Conservation (phyloP, 2,888 invertebrate genomes). For the Aspidiotus destructor region DNA sequence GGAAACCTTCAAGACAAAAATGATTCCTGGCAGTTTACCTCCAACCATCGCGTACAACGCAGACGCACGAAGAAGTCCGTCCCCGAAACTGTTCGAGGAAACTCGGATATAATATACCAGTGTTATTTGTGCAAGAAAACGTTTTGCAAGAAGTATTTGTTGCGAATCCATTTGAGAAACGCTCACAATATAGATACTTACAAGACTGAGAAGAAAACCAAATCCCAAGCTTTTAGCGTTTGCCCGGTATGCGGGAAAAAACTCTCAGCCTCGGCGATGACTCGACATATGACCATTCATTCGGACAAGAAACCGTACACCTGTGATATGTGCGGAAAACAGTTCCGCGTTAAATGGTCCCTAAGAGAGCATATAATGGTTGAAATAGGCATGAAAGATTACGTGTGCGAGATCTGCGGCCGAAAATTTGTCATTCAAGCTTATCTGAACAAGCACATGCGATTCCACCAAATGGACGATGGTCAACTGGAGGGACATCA, state of each 20-base stretch:
- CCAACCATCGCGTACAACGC: conserved; percentile 3
- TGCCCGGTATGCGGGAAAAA: conserved; percentile 21
- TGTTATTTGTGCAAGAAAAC: conserved; percentile 21
- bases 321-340: conserved; percentile 22
- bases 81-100: conserved; percentile 12
- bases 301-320: conserved; percentile 21
- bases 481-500: conserved; percentile 25
- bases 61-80: conserved; percentile 20
- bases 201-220: background rate
- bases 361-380: conserved; percentile 25
- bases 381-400: conserved; percentile 28
- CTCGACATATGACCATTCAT: conserved; percentile 15
- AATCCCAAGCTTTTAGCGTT: conserved; percentile 6
- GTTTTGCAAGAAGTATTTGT: conserved; percentile 11
- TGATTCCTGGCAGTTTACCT: background rate
- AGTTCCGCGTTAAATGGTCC: conserved; percentile 27
- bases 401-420: conserved; percentile 28
- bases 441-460: conserved; percentile 25
- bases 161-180: conserved; percentile 15
- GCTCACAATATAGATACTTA: conserved; percentile 11
- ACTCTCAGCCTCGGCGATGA: conserved; percentile 13
- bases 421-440: conserved; percentile 26
- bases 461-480: conserved; percentile 24
- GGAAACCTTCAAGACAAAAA: background rate
- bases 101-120: conserved; percentile 16